Conservation (phyloP, 2,113 vertebrate species). For the Sapayoa aenigma region DNA sequence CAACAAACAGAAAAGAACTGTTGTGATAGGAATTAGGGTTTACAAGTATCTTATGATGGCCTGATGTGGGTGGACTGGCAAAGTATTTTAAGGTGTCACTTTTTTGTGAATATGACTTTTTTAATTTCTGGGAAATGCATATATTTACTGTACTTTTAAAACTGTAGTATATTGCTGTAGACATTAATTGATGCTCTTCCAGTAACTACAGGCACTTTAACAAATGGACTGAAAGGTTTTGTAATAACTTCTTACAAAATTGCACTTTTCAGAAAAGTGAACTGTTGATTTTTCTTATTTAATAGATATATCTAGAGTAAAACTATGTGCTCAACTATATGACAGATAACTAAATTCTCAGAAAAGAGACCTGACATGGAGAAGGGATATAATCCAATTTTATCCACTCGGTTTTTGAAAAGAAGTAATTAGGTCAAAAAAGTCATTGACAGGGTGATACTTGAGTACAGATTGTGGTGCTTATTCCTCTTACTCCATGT, state of each 20-base stretch:
- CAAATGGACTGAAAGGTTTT: conserved; percentile 17
- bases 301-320: not conserved
- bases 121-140: not conserved
- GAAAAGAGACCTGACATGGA: not conserved
- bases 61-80: not conserved
- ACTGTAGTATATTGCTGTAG: not conserved
- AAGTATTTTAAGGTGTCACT: not conserved
- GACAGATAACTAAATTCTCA: not conserved
- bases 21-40: not conserved
- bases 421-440: not conserved
- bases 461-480: not conserved
- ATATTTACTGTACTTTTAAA: not conserved
- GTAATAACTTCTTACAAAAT: conserved; percentile 4
- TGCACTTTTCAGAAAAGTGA: not conserved
- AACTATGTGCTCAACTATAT: not conserved
- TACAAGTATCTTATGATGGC: not conserved
- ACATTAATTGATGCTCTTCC: not conserved
- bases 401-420: not conserved
- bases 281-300: not conserved
- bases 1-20: not conserved
- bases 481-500: not conserved
- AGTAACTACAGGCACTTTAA: not conserved
- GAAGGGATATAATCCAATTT: not conserved
- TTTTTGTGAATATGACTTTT: not conserved
- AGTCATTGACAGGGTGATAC: not conserved